A percentile compares a stretch with the other conserved stretches of the same genome.
These are phyloP conservation scores for Falco berigora DNA, from an alignment of 2,797 vertebrate genomes.

Conservation along the genomic window DNA sequence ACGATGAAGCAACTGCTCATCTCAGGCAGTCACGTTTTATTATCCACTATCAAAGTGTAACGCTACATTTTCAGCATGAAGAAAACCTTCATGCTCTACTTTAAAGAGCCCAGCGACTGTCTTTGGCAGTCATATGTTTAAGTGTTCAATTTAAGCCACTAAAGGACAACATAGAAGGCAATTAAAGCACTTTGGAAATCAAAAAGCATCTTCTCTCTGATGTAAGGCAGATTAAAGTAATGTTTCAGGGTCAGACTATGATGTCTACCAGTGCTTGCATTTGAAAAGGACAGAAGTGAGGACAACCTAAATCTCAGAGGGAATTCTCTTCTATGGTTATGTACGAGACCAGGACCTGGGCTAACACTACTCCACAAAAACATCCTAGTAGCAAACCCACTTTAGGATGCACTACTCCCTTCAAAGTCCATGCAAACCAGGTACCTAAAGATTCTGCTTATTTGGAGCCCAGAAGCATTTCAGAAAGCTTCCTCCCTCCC, in stretches of 20 bases:
- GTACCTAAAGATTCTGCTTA: background rate
- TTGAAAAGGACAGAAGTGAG: background rate
- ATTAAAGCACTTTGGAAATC: background rate
- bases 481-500: background rate
- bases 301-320: background rate
- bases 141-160: background rate
- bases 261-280: background rate
- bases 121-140: background rate
- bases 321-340: background rate
- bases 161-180: background rate
- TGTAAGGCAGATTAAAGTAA: background rate
- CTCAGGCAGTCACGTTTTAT: constrained; percentile 29
- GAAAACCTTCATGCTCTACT: background rate
- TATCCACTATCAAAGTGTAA: background rate
- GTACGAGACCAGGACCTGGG: background rate
- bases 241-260: background rate
- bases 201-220: background rate
- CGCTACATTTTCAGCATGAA: background rate
- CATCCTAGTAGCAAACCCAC: background rate
- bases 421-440: background rate
- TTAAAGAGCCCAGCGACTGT: background rate
- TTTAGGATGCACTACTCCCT: background rate
- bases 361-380: background rate
- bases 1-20: constrained; percentile 26
- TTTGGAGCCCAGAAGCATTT: background rate